Conservation (phyloP, 2,888 invertebrate species). For the Asteroscopus sphinx region DNA sequence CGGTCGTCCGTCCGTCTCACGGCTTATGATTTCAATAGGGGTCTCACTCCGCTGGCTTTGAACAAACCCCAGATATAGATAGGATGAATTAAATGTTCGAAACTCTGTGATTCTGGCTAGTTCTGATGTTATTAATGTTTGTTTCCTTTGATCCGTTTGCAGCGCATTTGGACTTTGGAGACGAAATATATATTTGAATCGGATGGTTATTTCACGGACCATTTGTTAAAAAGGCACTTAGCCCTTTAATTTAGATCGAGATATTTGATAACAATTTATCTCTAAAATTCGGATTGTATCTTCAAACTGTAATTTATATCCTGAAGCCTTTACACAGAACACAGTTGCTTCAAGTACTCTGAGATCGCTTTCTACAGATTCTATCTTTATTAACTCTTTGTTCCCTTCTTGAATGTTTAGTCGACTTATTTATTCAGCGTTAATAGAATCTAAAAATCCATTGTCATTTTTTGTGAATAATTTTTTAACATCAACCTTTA, state of each 20-base stretch:
- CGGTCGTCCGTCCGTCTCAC: constrained; percentile 54
- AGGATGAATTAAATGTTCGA: constrained; percentile 56
- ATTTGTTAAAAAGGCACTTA: constrained; percentile 17
- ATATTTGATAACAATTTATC: constrained; percentile 18
- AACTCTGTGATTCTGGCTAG: constrained; percentile 47
- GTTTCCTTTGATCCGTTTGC: constrained; percentile 47
- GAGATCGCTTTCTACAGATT: constrained; percentile 13
- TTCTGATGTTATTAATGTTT: constrained; percentile 53
- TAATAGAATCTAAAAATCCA: constrained; percentile 41
- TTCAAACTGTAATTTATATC: constrained; percentile 29
- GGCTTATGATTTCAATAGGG: constrained; percentile 65
- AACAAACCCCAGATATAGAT: constrained; percentile 54
- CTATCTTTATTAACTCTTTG: constrained; percentile 35
- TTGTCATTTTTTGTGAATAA: constrained; percentile 38
- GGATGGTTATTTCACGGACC: constrained; percentile 4
- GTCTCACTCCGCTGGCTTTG: constrained; percentile 57
- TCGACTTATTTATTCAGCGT: constrained; percentile 34
- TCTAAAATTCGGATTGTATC: constrained; percentile 20
- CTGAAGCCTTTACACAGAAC: constrained; percentile 18
- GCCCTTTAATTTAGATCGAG: constrained; percentile 16
- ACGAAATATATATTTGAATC: constrained; percentile 18
- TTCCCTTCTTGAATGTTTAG: constrained; percentile 26
- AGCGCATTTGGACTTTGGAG: constrained; percentile 26
- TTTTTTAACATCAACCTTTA: constrained; percentile 29
- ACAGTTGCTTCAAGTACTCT: constrained; percentile 18